Percentiles rank a stretch among this genome's conserved stretches.
These are phyloP conservation scores for Desmodus rotundus DNA, from an alignment of 2,113 vertebrate genomes.

Conservation along the genomic window DNA sequence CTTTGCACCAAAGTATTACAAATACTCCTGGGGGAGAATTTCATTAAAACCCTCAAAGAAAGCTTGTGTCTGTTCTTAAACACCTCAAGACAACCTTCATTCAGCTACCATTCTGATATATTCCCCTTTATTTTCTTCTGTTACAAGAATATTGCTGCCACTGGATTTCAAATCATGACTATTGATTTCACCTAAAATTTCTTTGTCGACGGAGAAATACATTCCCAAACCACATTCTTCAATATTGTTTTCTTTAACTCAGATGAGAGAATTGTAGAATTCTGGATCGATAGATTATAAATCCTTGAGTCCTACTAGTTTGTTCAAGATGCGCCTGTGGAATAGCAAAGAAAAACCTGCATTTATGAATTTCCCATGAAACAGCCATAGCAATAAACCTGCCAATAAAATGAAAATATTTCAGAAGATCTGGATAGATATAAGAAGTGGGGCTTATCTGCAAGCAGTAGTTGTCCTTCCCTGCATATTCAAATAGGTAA, in stretches of 20 bases:
- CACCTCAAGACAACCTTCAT: conserved; percentile 91
- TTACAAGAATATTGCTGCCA: no score
- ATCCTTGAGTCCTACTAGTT: conserved; percentile 95
- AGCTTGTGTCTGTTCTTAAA: conserved; percentile 97
- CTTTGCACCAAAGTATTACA: conserved; percentile 98
- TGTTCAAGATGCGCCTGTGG: conserved; percentile 97
- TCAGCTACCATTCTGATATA: conserved; percentile 92
- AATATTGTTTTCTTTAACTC: conserved; percentile 99
- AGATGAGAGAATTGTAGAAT: conserved; percentile 99
- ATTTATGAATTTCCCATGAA: conserved; percentile 99
- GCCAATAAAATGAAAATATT: conserved; percentile 98
- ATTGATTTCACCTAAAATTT: no score
- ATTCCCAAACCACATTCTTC: conserved; percentile 97
- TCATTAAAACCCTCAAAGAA: conserved; percentile 99
- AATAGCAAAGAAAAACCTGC: conserved; percentile 98
- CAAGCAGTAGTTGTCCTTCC: conserved; percentile 99
- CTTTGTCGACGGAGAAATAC: conserved; percentile 87
- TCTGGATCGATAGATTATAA: conserved; percentile 98
- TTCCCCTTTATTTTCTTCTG: no score
- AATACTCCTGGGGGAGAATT: conserved; percentile 96
- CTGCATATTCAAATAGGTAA: conserved; percentile 99
- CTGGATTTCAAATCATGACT: no score
- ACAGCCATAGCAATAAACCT: conserved; percentile 99
- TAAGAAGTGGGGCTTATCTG: conserved; percentile 99
- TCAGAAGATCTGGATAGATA: conserved; percentile 98